These are phyloP conservation scores for Actenoides lindsayi DNA, from an alignment of 2,113 vertebrate species.

Conservation along the genomic window DNA sequence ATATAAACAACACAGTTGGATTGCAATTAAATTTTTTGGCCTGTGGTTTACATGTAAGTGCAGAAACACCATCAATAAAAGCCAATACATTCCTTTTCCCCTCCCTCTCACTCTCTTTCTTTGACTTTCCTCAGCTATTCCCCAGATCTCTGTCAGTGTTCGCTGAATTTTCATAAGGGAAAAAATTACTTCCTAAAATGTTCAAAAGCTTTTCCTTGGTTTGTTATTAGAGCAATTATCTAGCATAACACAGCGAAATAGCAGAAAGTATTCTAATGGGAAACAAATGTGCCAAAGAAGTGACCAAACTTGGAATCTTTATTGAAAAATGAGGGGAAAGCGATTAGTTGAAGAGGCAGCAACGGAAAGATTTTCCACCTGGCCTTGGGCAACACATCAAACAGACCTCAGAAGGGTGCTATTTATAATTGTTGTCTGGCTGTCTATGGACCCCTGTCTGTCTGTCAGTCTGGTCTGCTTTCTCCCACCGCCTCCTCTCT, in stretches of 20 bases:
- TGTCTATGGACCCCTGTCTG: constrained; percentile 45
- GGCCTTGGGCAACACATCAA: constrained; percentile 82
- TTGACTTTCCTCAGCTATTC: not conserved
- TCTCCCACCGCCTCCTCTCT: not conserved
- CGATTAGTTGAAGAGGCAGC: constrained; percentile 75
- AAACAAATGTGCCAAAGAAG: constrained; percentile 81
- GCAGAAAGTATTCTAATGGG: constrained; percentile 80
- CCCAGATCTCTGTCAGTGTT: constrained; percentile 66
- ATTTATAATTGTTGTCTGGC: constrained; percentile 80
- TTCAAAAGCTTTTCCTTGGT: constrained; percentile 83
- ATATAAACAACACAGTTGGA: constrained; percentile 31
- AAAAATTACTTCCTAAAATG: constrained; percentile 84
- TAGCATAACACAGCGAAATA: constrained; percentile 81
- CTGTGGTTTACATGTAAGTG: not conserved
- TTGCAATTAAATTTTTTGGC: constrained; percentile 43
- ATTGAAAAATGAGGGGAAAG: constrained; percentile 82
- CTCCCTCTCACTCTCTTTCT: not conserved
- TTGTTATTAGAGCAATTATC: constrained; percentile 89
- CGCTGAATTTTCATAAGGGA: constrained; percentile 68
- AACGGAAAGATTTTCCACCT: constrained; percentile 82
- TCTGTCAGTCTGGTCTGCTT: constrained; percentile 12
- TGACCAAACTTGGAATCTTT: constrained; percentile 71
- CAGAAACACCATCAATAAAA: not conserved
- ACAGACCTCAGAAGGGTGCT: constrained; percentile 72
- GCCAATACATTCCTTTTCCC: not conserved